Conservation (phyloP, 2,888 invertebrate species). For the Parnassius mnemosyne region DNA sequence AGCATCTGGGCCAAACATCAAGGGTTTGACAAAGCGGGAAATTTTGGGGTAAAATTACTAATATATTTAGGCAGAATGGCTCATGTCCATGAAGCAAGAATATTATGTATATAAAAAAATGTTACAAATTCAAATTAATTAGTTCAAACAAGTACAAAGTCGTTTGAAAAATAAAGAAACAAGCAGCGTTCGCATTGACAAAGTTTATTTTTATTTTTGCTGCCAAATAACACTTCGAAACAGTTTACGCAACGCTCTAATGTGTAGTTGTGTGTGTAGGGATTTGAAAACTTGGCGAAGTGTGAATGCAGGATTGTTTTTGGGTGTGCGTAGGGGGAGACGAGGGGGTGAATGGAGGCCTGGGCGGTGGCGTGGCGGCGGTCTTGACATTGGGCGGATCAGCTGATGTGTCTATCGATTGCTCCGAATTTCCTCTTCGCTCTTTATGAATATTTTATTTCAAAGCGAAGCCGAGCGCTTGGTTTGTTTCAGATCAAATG, state of each 20-base stretch:
- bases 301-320: slow-evolving; percentile 27
- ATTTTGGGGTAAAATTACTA: slow-evolving; percentile 35
- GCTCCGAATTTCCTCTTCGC: slow-evolving; percentile 63
- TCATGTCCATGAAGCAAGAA: too few relatives aligned
- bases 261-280: slow-evolving; percentile 7
- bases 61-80: too few relatives aligned
- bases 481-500: slow-evolving; percentile 1
- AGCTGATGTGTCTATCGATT: slow-evolving; percentile 74
- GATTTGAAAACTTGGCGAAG: slow-evolving; percentile 4
- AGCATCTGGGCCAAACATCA: slow-evolving; percentile 50
- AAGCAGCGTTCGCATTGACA: slow-evolving; percentile 4
- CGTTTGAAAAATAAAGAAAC: background rate
- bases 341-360: slow-evolving; percentile 28
- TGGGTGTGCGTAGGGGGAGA: slow-evolving; percentile 27
- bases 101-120: too few relatives aligned
- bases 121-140: slow-evolving; percentile 36
- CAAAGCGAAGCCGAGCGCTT: slow-evolving; percentile 32
- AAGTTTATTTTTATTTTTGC: background rate
- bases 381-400: slow-evolving; percentile 78
- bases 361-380: slow-evolving; percentile 41
- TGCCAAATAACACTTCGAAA: slow-evolving; percentile 20
- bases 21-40: slow-evolving; percentile 45
- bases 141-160: slow-evolving; percentile 8
- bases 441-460: slow-evolving; percentile 72
- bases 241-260: slow-evolving; percentile 18